Base-by-base conservation (phyloP, 2,888 invertebrate species). In the Callinectes sapidus region DNA sequence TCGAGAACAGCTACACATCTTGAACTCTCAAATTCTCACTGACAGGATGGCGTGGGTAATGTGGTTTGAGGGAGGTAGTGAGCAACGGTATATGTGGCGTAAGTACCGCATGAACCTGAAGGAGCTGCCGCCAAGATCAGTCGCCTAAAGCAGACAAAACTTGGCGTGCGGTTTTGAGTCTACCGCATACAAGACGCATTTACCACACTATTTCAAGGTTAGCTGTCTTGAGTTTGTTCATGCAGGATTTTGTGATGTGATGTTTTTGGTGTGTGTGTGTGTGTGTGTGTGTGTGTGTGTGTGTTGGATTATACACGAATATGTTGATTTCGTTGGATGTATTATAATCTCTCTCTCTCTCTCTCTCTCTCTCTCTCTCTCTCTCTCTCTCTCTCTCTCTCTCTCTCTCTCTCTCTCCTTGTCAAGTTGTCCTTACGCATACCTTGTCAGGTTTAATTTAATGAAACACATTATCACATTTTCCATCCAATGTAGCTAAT, bases 261-360 rank as follows among this genome's bases (percentile, higher is more conserved):
- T 61, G 61, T 61, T 1, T 61, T 1, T 18, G 61, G 61, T 61
- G 61, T 61, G 61, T 61, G 61, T 61, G 61, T 61, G 61, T 61
- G 61, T 61, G 61, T 61, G 61, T 61, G 61, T 61, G 61, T 61
- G 61, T 86, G 32, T 86, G 32, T 86, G 32, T 86, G 32, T 86
- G 32, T 86, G 13, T 86, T 61, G 61, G 61, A 61, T 61, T 61
- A 61, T 23, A 13, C 61, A 23, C 61, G 61, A 61, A 61, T 61
- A 61, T 61, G 23, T 23, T 61, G 13, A 16, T 23, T 18, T 18
- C 2, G 18, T 61, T 61, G 61, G 23, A 23, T 1, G 61, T 23
- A 61, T 2, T 23, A 5, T 18, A 28, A 32, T 32, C 6, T 5
- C 1, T 86, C 8, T 28, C 18, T 32, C 8, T 28, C 1, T 32